These are phyloP conservation scores for Psittacula derbiana DNA, from an alignment of 2,797 vertebrate genomes.

Conservation along the genomic window DNA sequence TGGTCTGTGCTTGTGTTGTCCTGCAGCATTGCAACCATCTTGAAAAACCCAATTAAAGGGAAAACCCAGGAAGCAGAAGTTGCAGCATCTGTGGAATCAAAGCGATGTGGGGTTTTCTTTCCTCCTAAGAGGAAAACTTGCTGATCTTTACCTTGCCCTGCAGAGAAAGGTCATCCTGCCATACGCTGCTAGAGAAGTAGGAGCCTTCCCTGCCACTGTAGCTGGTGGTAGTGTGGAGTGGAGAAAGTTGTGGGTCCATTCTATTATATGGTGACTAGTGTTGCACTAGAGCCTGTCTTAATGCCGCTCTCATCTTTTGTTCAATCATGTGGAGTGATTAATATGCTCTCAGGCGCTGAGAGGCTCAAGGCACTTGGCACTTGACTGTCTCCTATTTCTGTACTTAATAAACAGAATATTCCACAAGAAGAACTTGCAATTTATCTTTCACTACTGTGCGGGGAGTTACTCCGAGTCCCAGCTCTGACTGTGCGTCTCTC, in stretches of 20 bases:
- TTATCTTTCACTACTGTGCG: not conserved
- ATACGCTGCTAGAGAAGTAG: not conserved
- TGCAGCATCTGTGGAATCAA: not conserved
- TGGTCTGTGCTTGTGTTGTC: not conserved
- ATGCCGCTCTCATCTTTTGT: not conserved
- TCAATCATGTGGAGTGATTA: slow-evolving; percentile 4
- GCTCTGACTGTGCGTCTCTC: not conserved
- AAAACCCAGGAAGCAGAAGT: not conserved
- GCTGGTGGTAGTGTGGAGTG: not conserved
- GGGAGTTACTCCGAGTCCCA: not conserved
- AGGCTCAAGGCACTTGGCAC: slow-evolving; percentile 21
- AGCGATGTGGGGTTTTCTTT: not conserved
- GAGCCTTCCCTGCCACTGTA: not conserved
- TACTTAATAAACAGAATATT: slow-evolving; percentile 47
- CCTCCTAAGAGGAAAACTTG: not conserved
- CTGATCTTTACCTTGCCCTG: not conserved
- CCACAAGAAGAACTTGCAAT: slow-evolving; percentile 15
- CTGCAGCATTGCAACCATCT: not conserved
- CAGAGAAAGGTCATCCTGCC: not conserved
- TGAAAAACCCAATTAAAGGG: not conserved
- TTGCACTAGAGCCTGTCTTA: not conserved
- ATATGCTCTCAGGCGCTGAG: not conserved
- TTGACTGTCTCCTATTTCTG: slow-evolving; percentile 27
- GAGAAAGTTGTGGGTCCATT: not conserved
- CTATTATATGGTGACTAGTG: not conserved